These are phyloP conservation scores for Tinea trinotella DNA, from an alignment of 2,888 invertebrate genomes.

Conservation along the genomic window DNA sequence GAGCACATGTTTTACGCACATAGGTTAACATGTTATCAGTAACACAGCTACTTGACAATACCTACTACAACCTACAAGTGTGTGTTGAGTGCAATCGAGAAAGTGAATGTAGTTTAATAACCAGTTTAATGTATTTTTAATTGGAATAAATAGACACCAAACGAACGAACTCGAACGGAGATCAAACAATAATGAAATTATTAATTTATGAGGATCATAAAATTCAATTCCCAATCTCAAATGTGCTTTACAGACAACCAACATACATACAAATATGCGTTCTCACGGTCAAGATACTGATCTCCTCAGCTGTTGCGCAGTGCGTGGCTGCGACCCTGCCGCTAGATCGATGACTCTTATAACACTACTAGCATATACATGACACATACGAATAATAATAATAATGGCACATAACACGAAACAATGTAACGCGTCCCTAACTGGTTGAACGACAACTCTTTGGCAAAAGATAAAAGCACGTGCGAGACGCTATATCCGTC, in stretches of 20 bases:
- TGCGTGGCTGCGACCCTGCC: constrained; percentile 31
- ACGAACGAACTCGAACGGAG: background rate
- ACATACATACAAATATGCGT: background rate
- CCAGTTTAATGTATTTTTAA: constrained; percentile 6
- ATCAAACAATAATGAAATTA: background rate
- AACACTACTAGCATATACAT: constrained; percentile 12
- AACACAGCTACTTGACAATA: background rate
- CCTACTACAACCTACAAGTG: background rate
- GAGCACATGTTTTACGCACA: background rate
- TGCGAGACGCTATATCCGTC: constrained; percentile 26
- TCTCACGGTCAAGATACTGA: constrained; percentile 66
- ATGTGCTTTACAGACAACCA: background rate
- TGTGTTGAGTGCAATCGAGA: background rate
- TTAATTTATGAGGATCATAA: background rate
- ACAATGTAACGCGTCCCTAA: background rate
- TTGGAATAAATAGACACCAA: background rate
- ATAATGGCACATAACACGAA: background rate
- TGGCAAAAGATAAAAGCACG: constrained; percentile 30
- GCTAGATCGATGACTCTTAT: constrained; percentile 35
- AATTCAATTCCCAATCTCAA: background rate
- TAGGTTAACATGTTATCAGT: constrained; percentile 1
- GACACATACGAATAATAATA: constrained; percentile 3
- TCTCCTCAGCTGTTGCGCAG: constrained; percentile 57
- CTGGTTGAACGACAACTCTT: constrained; percentile 5
- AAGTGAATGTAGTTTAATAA: constrained; percentile 1